Percentiles rank a stretch among this genome's conserved stretches.
Conservation (phyloP, 1,140 invertebrate genomes). For the Himalopsyche phryganea region DNA sequence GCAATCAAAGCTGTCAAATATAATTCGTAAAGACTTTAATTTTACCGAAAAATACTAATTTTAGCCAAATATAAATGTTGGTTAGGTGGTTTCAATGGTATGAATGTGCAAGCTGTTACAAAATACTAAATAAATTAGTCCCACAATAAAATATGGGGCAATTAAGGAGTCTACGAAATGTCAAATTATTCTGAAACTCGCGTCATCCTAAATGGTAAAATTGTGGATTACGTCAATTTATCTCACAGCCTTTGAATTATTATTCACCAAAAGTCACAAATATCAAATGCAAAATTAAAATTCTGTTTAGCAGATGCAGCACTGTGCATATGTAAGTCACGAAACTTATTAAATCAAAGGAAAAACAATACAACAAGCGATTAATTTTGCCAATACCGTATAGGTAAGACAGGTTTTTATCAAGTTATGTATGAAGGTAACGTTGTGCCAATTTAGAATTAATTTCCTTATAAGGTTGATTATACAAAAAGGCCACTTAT, state of each 20-base stretch:
- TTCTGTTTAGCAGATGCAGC: conserved; percentile 18
- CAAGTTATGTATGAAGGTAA: conserved; percentile 6
- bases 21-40: too few species aligned
- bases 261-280: conserved; percentile 16
- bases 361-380: conserved; percentile 14
- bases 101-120: too few species aligned
- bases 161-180: too few species aligned
- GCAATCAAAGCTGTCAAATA: too few species aligned
- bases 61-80: too few species aligned
- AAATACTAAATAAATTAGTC: too few species aligned
- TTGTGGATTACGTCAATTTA: too few species aligned
- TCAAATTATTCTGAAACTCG: neutral
- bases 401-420: conserved; percentile 11
- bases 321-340: conserved; percentile 21
- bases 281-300: conserved; percentile 14
- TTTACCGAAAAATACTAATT: too few species aligned
- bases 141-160: too few species aligned
- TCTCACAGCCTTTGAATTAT: neutral
- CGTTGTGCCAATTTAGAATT: neutral
- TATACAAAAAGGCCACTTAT: neutral
- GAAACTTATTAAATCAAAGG: conserved; percentile 10
- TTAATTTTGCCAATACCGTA: conserved; percentile 6
- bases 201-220: conserved; percentile 1
- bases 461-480: neutral
- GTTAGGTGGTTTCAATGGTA: too few species aligned